Evolutionary conservation across 1,140 invertebrate species (phyloP), one percentile per base, ranked within the genome.

Genomic region (Drosophila varians): DNA sequence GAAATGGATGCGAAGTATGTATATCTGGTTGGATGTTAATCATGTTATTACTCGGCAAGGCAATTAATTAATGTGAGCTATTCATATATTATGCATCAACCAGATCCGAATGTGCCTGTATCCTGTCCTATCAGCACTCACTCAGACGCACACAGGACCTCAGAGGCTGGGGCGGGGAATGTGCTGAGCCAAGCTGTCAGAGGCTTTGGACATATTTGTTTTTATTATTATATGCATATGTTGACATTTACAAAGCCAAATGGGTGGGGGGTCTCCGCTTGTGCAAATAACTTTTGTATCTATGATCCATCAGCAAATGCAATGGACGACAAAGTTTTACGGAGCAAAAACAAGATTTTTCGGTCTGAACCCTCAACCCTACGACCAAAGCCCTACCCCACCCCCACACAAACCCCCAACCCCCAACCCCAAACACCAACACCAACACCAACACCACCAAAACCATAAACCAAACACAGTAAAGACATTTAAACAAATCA

Each of bases 221-320:
- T 86, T 84, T 84, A 84, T 84, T 84, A 84, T 84, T 84, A 84
- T 84, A 84, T 86, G 79, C 79, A 84, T 84, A 84, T 84, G 79
- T 84, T 84, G 80, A 84, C 79, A 84, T 84, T 84, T 84, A 86
- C 65, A 84, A 69, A 75, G 68, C 74, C 40, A 62, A 56, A 21
- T 38, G 55, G 43, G 48, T 16, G 36, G 45, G 34, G 21, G 43
- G 62, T 53, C 61, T 86, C 64, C 57, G 80, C 76, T 73, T 86
- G 57, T 79, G 80, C 76, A 87, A 84, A 87, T 80, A 86, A 80
- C 66, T 84, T 86, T 74, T 69, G 68, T 86, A 87, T 87, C 82
- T 87, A 74, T 87, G 77, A 76, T 75, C 82, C 82, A 86, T 82
- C 82, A 86, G 64, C 77, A 70, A 86, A 87, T 87, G 82, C 80